Conservation (phyloP, 2,888 invertebrate species). For the Drosophila greeni region DNA sequence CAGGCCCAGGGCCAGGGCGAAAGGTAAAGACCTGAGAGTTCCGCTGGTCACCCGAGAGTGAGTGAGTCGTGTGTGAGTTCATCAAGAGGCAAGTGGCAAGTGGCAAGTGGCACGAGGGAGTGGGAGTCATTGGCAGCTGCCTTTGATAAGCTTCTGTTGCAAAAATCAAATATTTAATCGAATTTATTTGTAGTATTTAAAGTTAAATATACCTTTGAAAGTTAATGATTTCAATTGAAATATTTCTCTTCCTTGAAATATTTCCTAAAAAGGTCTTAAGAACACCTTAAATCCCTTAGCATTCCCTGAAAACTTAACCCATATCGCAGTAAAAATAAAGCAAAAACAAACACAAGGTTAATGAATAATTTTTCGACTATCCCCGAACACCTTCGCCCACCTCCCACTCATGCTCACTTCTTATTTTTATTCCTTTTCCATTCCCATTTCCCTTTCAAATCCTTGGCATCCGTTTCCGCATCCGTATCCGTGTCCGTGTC, state of each 20-base stretch:
- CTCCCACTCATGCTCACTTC: slow-evolving; percentile 22
- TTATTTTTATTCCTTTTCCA: slow-evolving; percentile 14
- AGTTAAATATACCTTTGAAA: too few relatives aligned
- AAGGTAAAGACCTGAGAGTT: background rate
- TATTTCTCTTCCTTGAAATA: background rate
- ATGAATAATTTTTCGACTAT: slow-evolving; percentile 32
- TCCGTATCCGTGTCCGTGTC: slow-evolving; percentile 21
- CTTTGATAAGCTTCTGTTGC: too few relatives aligned
- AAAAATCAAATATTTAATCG: too few relatives aligned
- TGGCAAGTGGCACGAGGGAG: background rate
- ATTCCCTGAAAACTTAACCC: background rate
- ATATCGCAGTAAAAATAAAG: too few relatives aligned
- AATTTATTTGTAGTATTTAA: too few relatives aligned
- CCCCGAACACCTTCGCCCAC: too few relatives aligned
- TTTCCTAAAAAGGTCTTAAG: background rate
- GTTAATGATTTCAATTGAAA: too few relatives aligned
- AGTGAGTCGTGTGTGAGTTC: background rate
- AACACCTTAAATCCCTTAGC: background rate
- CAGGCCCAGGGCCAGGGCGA: background rate
- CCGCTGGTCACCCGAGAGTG: background rate
- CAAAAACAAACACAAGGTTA: slow-evolving; percentile 1
- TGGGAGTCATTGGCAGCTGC: too few relatives aligned
- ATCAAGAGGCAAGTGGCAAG: background rate
- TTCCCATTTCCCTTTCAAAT: slow-evolving; percentile 27
- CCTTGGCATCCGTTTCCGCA: slow-evolving; percentile 17